Conservation (phyloP, 2,797 vertebrate genomes). For the Sandelia bainsii region DNA sequence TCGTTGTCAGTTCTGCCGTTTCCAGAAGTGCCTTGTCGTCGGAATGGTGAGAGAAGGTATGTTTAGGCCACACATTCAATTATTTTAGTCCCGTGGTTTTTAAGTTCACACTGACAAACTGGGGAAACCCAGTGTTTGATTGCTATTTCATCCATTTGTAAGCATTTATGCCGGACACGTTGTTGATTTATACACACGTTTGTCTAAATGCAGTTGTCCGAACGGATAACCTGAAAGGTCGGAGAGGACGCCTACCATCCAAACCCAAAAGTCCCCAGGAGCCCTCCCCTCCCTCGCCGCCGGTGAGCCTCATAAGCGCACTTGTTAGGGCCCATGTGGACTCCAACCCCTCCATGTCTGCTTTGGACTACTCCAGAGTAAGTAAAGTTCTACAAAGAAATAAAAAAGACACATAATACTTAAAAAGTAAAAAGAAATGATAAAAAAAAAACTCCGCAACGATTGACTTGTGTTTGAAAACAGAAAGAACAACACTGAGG, state of each 20-base stretch:
- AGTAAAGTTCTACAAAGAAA: conserved; percentile 69
- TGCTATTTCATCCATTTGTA: conserved; percentile 8
- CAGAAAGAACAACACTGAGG: conserved; percentile 32
- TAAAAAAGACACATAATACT: conserved; percentile 17
- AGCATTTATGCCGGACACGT: conserved; percentile 19
- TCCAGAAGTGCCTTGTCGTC: conserved; percentile 98
- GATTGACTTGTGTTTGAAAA: conserved; percentile 6
- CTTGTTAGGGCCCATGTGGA: conserved; percentile 98
- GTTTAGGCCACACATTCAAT: conserved; percentile 42
- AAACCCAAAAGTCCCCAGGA: conserved; percentile 99
- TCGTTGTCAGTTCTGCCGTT: conserved; percentile 98
- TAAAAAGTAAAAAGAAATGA: background rate
- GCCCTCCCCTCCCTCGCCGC: conserved; percentile 94
- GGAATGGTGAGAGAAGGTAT: conserved; percentile 99
- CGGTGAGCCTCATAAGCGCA: conserved; percentile 98
- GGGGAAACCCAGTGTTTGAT: background rate
- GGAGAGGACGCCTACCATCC: conserved; percentile 96
- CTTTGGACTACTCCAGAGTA: conserved; percentile 98
- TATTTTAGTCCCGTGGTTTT: background rate
- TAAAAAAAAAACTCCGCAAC: background rate
- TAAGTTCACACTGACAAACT: background rate
- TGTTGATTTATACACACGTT: conserved; percentile 1
- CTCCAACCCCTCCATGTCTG: conserved; percentile 98
- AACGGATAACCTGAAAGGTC: conserved; percentile 97
- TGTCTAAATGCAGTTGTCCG: conserved; percentile 89